Evolutionary conservation across 2,113 vertebrate genomes (phyloP).

Genomic region (Accipiter cooperii): DNA sequence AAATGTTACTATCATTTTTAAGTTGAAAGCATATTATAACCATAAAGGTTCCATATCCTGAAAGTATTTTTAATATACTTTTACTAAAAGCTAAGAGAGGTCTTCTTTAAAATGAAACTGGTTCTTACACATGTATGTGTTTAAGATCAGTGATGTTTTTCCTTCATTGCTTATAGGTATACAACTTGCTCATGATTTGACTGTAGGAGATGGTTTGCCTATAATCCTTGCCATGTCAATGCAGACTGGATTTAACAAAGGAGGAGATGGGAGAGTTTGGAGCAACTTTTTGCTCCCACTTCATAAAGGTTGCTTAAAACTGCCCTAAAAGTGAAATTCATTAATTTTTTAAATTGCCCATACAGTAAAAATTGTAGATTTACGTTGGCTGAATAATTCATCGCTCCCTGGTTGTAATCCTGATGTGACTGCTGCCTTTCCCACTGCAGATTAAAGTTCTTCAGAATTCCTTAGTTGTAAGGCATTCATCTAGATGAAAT

Average conservation of each 20-base stretch:
- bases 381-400: constrained; percentile 40
- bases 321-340: background rate
- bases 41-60: background rate
- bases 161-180: background rate
- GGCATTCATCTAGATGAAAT: background rate
- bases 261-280: background rate
- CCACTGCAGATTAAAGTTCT: background rate
- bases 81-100: background rate
- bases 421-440: constrained; percentile 1
- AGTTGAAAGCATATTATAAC: background rate
- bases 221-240: background rate
- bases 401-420: background rate
- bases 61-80: background rate
- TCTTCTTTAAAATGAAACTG: background rate
- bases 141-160: background rate
- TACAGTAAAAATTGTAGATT: background rate
- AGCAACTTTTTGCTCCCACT: background rate
- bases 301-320: background rate
- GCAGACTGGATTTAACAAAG: background rate
- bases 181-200: background rate
- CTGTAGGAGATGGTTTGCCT: background rate
- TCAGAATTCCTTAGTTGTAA: background rate
- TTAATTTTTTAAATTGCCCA: background rate
- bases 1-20: background rate
- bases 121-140: background rate